A percentile compares a stretch with the other conserved stretches of the same genome.
These are phyloP conservation scores for Hemibagrus guttatus DNA, from an alignment of 2,797 vertebrate genomes.

Conservation along the genomic window DNA sequence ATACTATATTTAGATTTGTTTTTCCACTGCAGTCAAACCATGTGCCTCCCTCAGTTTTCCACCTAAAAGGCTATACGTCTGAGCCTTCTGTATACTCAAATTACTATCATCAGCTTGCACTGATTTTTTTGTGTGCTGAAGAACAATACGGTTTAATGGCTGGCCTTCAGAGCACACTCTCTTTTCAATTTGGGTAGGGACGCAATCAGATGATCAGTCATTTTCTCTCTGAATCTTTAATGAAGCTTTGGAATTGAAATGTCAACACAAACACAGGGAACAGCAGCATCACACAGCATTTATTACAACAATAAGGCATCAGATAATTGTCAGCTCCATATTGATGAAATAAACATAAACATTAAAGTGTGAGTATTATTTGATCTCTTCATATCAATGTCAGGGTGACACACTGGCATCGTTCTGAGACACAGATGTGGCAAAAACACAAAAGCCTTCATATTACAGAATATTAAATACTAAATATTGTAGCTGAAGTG, in stretches of 20 bases:
- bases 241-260: slow-evolving; percentile 59
- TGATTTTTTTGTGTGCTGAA: slow-evolving; percentile 60
- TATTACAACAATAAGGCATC: slow-evolving; percentile 31
- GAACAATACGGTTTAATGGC: slow-evolving; percentile 65
- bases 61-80: slow-evolving; percentile 33
- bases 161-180: slow-evolving; percentile 57
- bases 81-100: slow-evolving; percentile 68
- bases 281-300: slow-evolving; percentile 24
- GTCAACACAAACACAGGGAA: slow-evolving; percentile 23
- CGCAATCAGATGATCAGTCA: slow-evolving; percentile 34
- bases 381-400: slow-evolving; percentile 44
- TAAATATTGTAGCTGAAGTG: not conserved
- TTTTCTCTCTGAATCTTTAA: slow-evolving; percentile 57
- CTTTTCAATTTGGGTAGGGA: slow-evolving; percentile 65
- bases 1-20: too few species aligned
- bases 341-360: slow-evolving; percentile 29
- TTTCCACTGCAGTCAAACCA: too few species aligned
- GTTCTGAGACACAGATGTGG: slow-evolving; percentile 12
- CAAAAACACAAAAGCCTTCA: slow-evolving; percentile 15
- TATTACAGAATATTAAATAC: not conserved
- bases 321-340: slow-evolving; percentile 9
- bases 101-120: slow-evolving; percentile 69
- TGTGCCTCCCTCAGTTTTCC: slow-evolving; percentile 37
- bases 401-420: not conserved
- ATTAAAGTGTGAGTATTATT: slow-evolving; percentile 28